Evolutionary conservation across 1,140 invertebrate species (phyloP).

Genomic region (Brachionus koreanus): DNA sequence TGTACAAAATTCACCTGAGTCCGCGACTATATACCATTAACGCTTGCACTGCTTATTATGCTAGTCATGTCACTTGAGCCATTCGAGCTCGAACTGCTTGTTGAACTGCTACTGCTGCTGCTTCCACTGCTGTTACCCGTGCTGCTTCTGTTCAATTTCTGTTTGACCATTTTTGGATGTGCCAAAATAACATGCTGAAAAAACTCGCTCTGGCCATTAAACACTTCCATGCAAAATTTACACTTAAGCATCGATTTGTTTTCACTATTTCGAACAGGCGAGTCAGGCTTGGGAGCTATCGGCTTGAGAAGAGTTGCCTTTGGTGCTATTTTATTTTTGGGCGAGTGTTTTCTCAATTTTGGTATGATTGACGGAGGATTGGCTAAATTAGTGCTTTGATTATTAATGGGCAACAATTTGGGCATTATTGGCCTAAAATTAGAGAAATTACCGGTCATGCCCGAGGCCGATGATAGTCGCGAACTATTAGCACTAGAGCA

Average conservation of each 20-base stretch:
- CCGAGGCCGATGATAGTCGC: background rate
- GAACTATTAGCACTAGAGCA: slow-evolving; percentile 13
- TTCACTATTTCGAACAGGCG: background rate
- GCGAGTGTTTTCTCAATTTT: background rate
- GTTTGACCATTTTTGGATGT: slow-evolving; percentile 42
- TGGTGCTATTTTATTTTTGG: background rate
- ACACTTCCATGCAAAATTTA: slow-evolving; percentile 41
- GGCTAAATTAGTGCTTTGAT: background rate
- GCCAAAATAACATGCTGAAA: slow-evolving; percentile 34
- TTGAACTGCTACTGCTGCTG: background rate
- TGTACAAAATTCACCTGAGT: background rate
- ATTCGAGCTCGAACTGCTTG: background rate
- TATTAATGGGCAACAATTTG: slow-evolving; percentile 13
- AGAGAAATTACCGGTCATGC: slow-evolving; percentile 1
- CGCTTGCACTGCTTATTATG: background rate
- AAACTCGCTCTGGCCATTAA: slow-evolving; percentile 32
- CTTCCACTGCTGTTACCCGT: background rate
- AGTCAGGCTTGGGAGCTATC: background rate
- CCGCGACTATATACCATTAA: background rate
- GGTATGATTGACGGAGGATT: background rate
- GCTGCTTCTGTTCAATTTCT: slow-evolving; percentile 19
- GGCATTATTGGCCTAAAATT: slow-evolving; percentile 21
- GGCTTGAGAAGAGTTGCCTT: background rate
- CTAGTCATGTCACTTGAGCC: background rate
- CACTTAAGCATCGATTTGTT: background rate